These are phyloP conservation scores for Abscondita cerata DNA, from an alignment of 2,888 invertebrate species.

Conservation along the genomic window DNA sequence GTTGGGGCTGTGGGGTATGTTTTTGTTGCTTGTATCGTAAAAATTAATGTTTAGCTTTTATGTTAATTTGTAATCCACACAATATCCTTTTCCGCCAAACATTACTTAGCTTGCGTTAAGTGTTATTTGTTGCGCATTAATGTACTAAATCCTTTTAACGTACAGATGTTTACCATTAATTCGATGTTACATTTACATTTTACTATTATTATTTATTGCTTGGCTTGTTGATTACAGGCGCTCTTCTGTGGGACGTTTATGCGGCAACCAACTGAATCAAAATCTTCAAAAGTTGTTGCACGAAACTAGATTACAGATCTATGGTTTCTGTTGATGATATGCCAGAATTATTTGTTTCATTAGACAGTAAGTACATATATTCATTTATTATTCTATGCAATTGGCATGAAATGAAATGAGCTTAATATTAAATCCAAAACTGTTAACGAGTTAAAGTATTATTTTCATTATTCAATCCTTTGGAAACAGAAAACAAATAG, in stretches of 20 bases:
- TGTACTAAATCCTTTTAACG: neutral
- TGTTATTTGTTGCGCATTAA: neutral
- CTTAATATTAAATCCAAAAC: neutral
- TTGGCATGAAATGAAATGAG: conserved; percentile 5
- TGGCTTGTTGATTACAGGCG: conserved; percentile 64
- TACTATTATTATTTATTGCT: neutral
- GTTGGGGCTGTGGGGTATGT: conserved; percentile 56
- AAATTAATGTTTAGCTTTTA: conserved; percentile 18
- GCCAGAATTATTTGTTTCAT: conserved; percentile 93
- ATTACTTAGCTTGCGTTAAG: neutral
- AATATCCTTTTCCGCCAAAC: too few species aligned
- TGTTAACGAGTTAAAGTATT: neutral
- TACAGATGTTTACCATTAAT: neutral
- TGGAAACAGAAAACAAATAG: neutral
- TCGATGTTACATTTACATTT: conserved; percentile 9
- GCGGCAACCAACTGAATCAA: conserved; percentile 70
- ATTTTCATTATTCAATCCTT: neutral
- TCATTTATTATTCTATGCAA: too few species aligned
- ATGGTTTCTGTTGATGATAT: conserved; percentile 95
- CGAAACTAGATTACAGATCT: conserved; percentile 86
- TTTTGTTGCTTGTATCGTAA: conserved; percentile 32
- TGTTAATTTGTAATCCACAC: neutral
- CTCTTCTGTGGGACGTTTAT: conserved; percentile 86
- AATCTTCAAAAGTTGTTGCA: conserved; percentile 65
- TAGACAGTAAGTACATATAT: conserved; percentile 91